Percentiles rank a stretch among this genome's conserved stretches.
These are phyloP conservation scores for Apostichopus leukothele DNA, from an alignment of 53 echinoderm and acorn worm genomes.

Conservation along the genomic window DNA sequence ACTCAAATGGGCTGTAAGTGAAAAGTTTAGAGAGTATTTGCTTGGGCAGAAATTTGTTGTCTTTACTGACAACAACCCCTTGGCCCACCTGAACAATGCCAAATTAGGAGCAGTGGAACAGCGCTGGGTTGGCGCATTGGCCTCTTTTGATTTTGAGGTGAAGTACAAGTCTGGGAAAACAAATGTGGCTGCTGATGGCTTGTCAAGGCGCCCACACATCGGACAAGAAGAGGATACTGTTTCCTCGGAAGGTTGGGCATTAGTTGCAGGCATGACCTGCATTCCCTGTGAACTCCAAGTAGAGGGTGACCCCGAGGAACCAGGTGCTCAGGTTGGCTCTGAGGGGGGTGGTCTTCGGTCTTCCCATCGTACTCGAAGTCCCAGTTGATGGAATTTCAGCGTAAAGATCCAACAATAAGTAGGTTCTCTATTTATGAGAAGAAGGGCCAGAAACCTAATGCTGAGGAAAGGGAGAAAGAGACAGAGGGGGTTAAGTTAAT, in stretches of 20 bases:
- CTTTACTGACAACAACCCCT: constrained; percentile 33
- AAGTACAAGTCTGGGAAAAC: constrained; percentile 41
- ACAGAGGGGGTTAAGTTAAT: too few species aligned
- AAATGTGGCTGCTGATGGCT: constrained; percentile 44
- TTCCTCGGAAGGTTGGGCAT: background rate
- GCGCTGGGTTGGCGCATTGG: constrained; percentile 41
- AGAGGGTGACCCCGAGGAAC: too few species aligned
- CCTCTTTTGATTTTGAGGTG: constrained; percentile 49
- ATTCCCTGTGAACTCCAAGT: background rate
- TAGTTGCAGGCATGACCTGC: constrained; percentile 5
- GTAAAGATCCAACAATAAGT: constrained; percentile 29
- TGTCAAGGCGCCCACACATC: constrained; percentile 1
- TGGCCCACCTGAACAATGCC: constrained; percentile 49
- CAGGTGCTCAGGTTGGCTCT: too few species aligned
- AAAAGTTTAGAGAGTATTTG: constrained; percentile 30
- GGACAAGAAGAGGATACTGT: background rate
- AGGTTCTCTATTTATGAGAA: background rate
- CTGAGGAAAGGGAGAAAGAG: too few species aligned
- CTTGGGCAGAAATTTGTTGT: constrained; percentile 8
- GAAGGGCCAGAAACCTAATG: too few species aligned
- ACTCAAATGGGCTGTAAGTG: constrained; percentile 39
- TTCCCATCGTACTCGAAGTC: constrained; percentile 40
- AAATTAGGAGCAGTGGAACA: constrained; percentile 49
- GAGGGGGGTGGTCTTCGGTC: too few species aligned
- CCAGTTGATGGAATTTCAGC: constrained; percentile 35